phyloP scores from a whole-genome alignment of 2,797 vertebrate species.

The Rousettus madagascariensis region DNA sequence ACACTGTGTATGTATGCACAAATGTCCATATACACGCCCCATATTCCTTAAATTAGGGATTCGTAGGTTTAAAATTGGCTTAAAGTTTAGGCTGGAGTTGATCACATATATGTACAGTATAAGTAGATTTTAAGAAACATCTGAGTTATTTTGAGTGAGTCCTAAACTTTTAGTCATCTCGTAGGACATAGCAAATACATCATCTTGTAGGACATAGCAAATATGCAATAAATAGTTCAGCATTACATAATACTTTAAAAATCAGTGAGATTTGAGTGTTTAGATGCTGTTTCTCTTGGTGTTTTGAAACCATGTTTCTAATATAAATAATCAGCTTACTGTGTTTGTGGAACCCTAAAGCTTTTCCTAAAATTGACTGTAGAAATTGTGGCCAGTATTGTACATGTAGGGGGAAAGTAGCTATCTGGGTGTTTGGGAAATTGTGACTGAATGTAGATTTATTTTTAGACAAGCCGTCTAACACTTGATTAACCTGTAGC shows the following conservation, averaged over 20 bases:
- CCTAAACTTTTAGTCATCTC: background rate
- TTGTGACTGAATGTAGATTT: background rate
- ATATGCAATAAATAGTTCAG: background rate
- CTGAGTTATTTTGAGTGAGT: conserved; percentile 4
- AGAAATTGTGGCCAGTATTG: background rate
- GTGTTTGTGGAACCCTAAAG: conserved; percentile 8
- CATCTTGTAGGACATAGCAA: background rate
- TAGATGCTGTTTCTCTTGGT: background rate
- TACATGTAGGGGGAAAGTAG: background rate
- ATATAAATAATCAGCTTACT: conserved; percentile 7
- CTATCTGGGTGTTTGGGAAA: background rate
- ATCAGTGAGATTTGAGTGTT: background rate
- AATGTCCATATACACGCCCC: background rate
- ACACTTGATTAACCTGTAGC: background rate
- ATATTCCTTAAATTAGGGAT: background rate
- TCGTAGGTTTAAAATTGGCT: background rate
- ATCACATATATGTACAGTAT: background rate
- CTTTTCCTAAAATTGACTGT: conserved; percentile 23
- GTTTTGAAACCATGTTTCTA: background rate
- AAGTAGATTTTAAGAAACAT: background rate
- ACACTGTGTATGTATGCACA: background rate
- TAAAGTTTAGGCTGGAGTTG: background rate
- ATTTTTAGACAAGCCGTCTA: background rate
- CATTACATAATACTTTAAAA: conserved; percentile 34
- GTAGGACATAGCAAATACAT: too few species aligned